Conservation (phyloP, 2,888 invertebrate species). For the Mycalesis mineus region DNA sequence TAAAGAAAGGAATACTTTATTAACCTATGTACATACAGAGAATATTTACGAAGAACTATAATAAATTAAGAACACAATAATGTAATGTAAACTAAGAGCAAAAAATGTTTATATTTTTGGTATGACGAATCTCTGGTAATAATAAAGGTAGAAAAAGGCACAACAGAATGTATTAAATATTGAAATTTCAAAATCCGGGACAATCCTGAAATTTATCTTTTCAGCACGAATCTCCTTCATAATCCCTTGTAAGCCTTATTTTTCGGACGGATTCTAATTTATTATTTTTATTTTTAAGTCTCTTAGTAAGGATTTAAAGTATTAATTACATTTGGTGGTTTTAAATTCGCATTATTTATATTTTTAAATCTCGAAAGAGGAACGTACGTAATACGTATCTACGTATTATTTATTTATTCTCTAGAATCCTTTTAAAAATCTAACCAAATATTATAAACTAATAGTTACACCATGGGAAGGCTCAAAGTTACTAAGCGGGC, state of each 20-base stretch:
- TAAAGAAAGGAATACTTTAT: too few species aligned
- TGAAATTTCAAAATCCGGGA: slow-evolving; percentile 21
- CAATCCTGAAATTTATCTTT: slow-evolving; percentile 28
- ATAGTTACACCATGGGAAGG: too few species aligned
- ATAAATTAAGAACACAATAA: too few species aligned
- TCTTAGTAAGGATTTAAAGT: slow-evolving; percentile 5
- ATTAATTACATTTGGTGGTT: background rate
- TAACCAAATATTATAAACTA: too few species aligned
- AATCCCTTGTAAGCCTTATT: slow-evolving; percentile 23
- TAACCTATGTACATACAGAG: too few species aligned
- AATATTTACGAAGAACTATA: too few species aligned
- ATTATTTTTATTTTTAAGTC: slow-evolving; percentile 15
- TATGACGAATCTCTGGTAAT: background rate
- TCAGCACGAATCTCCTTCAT: slow-evolving; percentile 26
- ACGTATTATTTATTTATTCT: too few species aligned
- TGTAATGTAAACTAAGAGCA: background rate
- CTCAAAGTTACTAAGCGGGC: too few species aligned
- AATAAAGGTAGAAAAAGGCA: background rate
- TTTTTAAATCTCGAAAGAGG: too few species aligned
- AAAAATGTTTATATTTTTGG: background rate
- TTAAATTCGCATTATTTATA: too few species aligned
- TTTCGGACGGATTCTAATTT: slow-evolving; percentile 16
- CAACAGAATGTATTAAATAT: slow-evolving; percentile 21
- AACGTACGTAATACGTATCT: too few species aligned
- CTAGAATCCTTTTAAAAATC: too few species aligned